A percentile compares a stretch with the other conserved stretches of the same genome.
Conservation (phyloP, 2,888 invertebrate genomes). For the Synanthedon vespiformis region DNA sequence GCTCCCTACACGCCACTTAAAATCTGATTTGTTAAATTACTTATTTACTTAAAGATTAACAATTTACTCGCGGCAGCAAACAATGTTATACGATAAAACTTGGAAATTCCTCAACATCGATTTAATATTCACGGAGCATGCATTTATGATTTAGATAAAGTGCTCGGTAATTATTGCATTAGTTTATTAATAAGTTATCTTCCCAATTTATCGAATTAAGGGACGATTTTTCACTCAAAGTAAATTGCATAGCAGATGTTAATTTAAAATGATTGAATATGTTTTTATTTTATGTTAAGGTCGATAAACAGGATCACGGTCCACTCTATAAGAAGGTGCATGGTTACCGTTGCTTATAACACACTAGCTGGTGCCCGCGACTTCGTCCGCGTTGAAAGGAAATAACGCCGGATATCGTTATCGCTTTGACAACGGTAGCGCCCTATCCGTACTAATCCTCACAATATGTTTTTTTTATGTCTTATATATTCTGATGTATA, state of each 20-base stretch:
- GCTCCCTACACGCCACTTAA: slow-evolving; percentile 31
- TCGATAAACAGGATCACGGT: too few species aligned
- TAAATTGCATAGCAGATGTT: neutral
- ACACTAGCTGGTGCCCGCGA: too few species aligned
- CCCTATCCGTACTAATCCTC: too few species aligned
- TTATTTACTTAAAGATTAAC: slow-evolving; percentile 42
- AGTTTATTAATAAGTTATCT: neutral
- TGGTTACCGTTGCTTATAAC: too few species aligned
- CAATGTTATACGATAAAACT: neutral
- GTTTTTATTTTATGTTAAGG: too few species aligned
- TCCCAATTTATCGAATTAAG: neutral
- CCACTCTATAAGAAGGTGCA: too few species aligned
- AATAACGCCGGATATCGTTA: too few species aligned
- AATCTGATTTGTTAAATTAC: slow-evolving; percentile 48
- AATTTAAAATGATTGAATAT: too few species aligned
- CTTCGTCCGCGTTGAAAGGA: too few species aligned
- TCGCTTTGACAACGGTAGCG: too few species aligned
- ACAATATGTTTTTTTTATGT: too few species aligned
- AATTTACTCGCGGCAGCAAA: slow-evolving; percentile 11
- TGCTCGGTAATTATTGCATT: neutral
- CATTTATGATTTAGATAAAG: slow-evolving; percentile 3
- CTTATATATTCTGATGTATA: too few species aligned
- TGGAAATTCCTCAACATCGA: slow-evolving; percentile 1
- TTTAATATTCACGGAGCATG: slow-evolving; percentile 11
- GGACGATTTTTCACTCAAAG: neutral